Evolutionary conservation across 2,113 vertebrate genomes (phyloP).

Genomic region (Aphyosemion australe): DNA sequence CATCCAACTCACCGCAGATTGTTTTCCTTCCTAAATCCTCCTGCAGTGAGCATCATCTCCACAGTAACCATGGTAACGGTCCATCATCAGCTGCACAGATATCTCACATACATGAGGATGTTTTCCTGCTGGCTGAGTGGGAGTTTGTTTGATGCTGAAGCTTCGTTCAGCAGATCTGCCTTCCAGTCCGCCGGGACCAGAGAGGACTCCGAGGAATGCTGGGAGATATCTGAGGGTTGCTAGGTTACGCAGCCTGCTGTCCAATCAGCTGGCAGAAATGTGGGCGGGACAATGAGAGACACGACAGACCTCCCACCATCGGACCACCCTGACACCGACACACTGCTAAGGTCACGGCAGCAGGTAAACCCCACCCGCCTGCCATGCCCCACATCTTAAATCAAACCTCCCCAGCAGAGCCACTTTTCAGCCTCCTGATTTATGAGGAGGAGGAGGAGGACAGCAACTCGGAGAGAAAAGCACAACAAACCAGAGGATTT

Average conservation of each 20-base stretch:
- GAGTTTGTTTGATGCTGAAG: conserved; percentile 8
- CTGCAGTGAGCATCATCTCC: background rate
- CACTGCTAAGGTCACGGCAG: background rate
- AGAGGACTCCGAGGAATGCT: conserved; percentile 41
- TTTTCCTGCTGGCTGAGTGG: background rate
- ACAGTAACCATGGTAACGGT: conserved; percentile 2
- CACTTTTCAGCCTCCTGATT: background rate
- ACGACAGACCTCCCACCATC: conserved; percentile 40
- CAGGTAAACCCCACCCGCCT: conserved; percentile 21
- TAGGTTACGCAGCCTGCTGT: conserved; percentile 47
- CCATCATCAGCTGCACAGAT: background rate
- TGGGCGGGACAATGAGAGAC: conserved; percentile 22
- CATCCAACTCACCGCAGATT: background rate
- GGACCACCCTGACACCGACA: conserved; percentile 30
- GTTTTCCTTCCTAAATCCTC: background rate
- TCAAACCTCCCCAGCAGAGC: conserved; percentile 2
- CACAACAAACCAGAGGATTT: too few species aligned
- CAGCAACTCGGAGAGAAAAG: too few species aligned
- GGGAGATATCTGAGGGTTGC: conserved; percentile 58
- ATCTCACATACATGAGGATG: background rate
- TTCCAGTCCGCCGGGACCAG: background rate
- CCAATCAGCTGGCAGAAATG: conserved; percentile 57
- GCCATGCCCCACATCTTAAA: background rate
- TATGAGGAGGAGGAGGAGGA: background rate
- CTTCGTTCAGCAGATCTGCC: background rate